A percentile compares a stretch with the other conserved stretches of the same genome.
Evolutionary conservation across 2,888 invertebrate species (phyloP).

Genomic region (Globia sparganii): DNA sequence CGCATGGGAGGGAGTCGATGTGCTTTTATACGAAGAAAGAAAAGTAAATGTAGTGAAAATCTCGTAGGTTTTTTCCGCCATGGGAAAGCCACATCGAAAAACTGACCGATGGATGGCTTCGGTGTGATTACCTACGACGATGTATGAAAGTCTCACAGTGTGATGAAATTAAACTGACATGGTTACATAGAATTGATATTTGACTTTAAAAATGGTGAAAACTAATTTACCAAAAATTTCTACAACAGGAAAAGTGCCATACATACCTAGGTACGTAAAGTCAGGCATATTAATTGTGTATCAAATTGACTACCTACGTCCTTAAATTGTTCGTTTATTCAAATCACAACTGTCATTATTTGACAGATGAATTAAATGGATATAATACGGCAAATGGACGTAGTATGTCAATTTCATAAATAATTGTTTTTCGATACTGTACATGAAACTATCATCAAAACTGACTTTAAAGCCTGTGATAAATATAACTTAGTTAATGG

Average conservation of each 20-base stretch:
- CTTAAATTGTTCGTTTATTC: neutral
- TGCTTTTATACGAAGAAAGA: conserved; percentile 14
- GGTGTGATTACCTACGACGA: neutral
- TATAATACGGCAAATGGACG: neutral
- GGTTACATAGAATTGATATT: neutral
- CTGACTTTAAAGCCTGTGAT: neutral
- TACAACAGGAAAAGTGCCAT: neutral
- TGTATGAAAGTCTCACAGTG: neutral
- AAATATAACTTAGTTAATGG: neutral
- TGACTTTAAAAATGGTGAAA: neutral
- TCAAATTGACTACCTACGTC: neutral
- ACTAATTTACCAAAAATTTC: neutral
- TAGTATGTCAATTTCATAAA: neutral
- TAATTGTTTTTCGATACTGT: neutral
- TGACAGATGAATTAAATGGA: neutral
- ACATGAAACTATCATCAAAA: no score
- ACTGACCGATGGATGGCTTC: neutral
- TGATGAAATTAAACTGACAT: neutral
- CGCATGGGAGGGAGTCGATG: conserved; percentile 10
- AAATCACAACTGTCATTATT: neutral
- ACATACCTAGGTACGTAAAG: neutral
- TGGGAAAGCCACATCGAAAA: neutral
- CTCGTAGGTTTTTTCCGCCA: neutral
- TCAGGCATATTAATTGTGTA: neutral
- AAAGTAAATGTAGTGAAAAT: conserved; percentile 35